A percentile compares a stretch with the other conserved stretches of the same genome.
Conservation (phyloP, 1,140 invertebrate species). For the Drosophila burlai region DNA sequence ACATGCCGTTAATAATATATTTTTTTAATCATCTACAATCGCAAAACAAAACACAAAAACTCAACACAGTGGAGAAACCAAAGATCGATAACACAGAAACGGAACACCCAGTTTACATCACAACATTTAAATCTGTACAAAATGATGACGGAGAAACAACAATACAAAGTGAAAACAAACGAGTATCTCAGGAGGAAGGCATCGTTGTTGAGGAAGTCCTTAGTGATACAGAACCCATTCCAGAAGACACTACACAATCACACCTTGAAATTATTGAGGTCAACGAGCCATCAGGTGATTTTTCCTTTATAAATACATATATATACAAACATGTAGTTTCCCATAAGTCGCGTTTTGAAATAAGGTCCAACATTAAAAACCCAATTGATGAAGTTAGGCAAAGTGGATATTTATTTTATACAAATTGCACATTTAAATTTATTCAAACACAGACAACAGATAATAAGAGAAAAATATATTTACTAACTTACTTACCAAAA, state of each 20-base stretch:
- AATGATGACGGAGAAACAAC: slow-evolving; percentile 77
- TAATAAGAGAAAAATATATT: slow-evolving; percentile 30
- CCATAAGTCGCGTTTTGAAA: slow-evolving; percentile 9
- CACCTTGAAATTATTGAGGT: slow-evolving; percentile 82
- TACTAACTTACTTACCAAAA: slow-evolving; percentile 59
- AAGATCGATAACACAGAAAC: slow-evolving; percentile 70
- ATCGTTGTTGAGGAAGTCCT: slow-evolving; percentile 83
- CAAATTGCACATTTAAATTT: slow-evolving; percentile 2
- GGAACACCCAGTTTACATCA: slow-evolving; percentile 82
- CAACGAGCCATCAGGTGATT: slow-evolving; percentile 81
- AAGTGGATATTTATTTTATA: slow-evolving; percentile 5
- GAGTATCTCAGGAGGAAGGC: slow-evolving; percentile 78
- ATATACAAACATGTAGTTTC: slow-evolving; percentile 19
- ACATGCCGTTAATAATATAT: slow-evolving; percentile 49
- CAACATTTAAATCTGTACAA: slow-evolving; percentile 84
- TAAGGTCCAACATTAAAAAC: slow-evolving; percentile 13
- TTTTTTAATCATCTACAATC: slow-evolving; percentile 56
- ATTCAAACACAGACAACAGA: slow-evolving; percentile 15
- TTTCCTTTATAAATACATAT: slow-evolving; percentile 36
- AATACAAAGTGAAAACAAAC: slow-evolving; percentile 79
- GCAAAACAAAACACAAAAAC: slow-evolving; percentile 34
- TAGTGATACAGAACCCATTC: slow-evolving; percentile 82
- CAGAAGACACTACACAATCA: slow-evolving; percentile 68
- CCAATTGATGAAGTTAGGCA: slow-evolving; percentile 24
- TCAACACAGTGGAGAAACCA: slow-evolving; percentile 68